Evolutionary conservation across 2,888 invertebrate species (phyloP).

Genomic region (Lasioglossum calceatum): DNA sequence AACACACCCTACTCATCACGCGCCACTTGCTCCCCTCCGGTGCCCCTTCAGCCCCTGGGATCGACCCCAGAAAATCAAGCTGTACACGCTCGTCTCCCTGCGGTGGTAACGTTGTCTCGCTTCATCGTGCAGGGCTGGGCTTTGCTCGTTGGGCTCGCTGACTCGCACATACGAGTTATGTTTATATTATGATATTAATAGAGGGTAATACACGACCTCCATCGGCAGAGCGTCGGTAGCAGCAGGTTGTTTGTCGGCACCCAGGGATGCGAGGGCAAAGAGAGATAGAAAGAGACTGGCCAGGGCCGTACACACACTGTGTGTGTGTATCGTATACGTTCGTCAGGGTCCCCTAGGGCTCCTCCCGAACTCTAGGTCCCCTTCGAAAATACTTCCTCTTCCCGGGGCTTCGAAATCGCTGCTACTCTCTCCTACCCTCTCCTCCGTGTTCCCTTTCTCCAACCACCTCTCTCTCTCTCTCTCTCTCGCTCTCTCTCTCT

Average conservation of each 20-base stretch:
- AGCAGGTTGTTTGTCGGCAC: constrained; percentile 76
- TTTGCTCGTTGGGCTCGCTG: constrained; percentile 64
- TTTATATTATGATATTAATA: constrained; percentile 84
- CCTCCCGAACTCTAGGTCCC: constrained; percentile 4
- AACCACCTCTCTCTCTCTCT: not conserved
- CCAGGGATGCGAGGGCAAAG: constrained; percentile 7
- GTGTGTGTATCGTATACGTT: not conserved
- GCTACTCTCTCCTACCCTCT: not conserved
- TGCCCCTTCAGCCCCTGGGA: constrained; percentile 52
- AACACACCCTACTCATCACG: constrained; percentile 83
- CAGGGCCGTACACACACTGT: constrained; percentile 54
- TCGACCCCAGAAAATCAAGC: constrained; percentile 73
- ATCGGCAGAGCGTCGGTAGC: constrained; percentile 65
- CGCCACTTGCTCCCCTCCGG: constrained; percentile 80
- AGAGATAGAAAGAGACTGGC: constrained; percentile 4
- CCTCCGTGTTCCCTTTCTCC: not conserved
- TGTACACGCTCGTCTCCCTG: constrained; percentile 59
- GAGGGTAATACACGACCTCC: constrained; percentile 78
- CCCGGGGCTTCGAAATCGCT: not conserved
- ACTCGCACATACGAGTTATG: constrained; percentile 79
- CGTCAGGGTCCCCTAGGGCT: constrained; percentile 28
- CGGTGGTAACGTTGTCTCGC: constrained; percentile 53
- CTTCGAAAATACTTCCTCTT: constrained; percentile 10
- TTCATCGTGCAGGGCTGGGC: constrained; percentile 42
- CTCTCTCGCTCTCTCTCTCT: not conserved